phyloP scores from a whole-genome alignment of 2,113 vertebrate species.

The Gavia stellata region DNA sequence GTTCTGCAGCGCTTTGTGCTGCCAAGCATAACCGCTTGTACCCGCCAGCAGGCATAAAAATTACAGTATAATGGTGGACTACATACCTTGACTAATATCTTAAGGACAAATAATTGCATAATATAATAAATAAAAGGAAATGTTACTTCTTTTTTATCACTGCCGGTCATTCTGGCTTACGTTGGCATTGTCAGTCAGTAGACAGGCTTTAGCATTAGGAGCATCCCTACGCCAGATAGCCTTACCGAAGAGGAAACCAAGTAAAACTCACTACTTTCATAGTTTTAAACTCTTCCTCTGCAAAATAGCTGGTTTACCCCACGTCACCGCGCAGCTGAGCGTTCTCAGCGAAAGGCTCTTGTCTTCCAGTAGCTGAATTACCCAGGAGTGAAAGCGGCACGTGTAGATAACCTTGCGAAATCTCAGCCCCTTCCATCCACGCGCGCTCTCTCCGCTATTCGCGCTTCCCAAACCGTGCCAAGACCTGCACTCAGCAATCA shows the following conservation, averaged over 20 bases:
- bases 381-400: fast-evolving
- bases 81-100: background rate
- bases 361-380: fast-evolving
- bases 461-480: fast-evolving
- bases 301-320: background rate
- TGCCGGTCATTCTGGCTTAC: background rate
- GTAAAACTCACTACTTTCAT: background rate
- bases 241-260: background rate
- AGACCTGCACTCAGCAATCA: fast-evolving
- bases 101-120: background rate
- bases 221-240: fast-evolving
- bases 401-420: too few species aligned
- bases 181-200: too few species aligned
- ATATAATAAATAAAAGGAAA: background rate
- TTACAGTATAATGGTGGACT: background rate
- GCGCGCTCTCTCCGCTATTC: too few species aligned
- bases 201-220: fast-evolving
- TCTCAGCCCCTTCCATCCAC: too few species aligned
- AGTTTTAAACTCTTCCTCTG: background rate
- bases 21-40: background rate
- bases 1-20: background rate
- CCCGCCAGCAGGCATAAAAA: background rate
- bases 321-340: fast-evolving
- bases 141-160: fast-evolving
- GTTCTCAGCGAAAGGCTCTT: background rate